phyloP scores from a whole-genome alignment of 1,140 invertebrate genomes.

The Argopecten irradians region DNA sequence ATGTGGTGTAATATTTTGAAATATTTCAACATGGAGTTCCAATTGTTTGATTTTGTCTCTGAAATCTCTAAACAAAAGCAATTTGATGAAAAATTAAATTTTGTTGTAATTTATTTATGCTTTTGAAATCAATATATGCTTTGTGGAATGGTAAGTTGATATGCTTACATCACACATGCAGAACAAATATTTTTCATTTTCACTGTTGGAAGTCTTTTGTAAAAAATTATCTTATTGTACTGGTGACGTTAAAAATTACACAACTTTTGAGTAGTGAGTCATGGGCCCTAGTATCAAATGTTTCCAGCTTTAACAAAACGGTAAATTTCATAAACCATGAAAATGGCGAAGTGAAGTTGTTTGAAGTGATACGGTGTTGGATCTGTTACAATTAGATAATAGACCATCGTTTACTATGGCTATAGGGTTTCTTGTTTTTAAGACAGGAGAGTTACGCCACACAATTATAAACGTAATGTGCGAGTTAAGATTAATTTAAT shows the following conservation, averaged over 20 bases:
- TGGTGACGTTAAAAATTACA: neutral
- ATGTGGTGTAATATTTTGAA: too few relatives aligned
- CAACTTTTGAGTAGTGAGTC: neutral
- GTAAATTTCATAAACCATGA: constrained; percentile 14
- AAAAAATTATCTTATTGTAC: neutral
- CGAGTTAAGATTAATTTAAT: neutral
- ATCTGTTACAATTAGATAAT: constrained; percentile 10
- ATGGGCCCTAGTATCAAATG: neutral
- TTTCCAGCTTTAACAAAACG: neutral
- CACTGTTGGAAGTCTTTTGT: too few relatives aligned
- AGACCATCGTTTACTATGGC: neutral
- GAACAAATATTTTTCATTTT: too few relatives aligned
- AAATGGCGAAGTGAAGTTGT: neutral
- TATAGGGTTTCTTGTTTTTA: neutral
- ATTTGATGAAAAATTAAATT: too few relatives aligned
- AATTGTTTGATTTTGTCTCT: too few relatives aligned
- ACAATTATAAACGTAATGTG: neutral
- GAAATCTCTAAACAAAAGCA: too few relatives aligned
- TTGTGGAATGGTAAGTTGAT: too few relatives aligned
- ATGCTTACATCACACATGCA: too few relatives aligned
- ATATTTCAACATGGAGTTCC: too few relatives aligned
- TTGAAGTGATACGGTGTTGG: neutral
- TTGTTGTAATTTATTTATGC: too few relatives aligned
- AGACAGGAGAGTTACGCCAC: neutral
- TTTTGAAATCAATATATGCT: too few relatives aligned